Conservation (phyloP, 2,888 invertebrate species). For the Pachymerium ferrugineum region DNA sequence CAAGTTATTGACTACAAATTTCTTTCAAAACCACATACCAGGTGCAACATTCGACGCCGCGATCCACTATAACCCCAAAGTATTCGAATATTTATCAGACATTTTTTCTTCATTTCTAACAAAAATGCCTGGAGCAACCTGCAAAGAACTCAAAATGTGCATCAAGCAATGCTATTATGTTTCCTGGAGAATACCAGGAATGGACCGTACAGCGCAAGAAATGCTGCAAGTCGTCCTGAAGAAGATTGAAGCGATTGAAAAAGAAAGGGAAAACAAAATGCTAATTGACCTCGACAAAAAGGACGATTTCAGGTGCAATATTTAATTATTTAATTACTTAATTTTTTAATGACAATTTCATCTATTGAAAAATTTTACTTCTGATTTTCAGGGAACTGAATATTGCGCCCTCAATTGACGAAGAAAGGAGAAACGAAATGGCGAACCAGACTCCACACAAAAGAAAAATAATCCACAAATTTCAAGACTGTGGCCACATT, state of each 20-base stretch:
- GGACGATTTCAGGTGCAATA: conserved; percentile 2
- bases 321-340: too few relatives aligned
- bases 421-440: conserved; percentile 39
- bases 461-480: background rate
- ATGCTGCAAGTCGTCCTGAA: background rate
- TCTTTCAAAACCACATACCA: background rate
- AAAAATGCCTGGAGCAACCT: background rate
- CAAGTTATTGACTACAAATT: background rate
- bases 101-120: background rate
- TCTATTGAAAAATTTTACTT: too few relatives aligned
- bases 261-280: background rate
- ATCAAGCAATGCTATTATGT: background rate
- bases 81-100: background rate
- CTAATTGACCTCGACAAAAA: background rate
- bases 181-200: background rate
- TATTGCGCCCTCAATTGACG: conserved; percentile 42
- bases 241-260: background rate
- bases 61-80: background rate
- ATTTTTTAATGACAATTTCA: too few relatives aligned
- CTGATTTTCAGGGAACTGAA: conserved; percentile 40
- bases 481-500: conserved; percentile 36
- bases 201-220: background rate
- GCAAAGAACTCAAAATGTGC: background rate
- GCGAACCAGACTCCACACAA: conserved; percentile 46
- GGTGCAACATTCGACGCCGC: background rate